Conservation (phyloP, 2,797 vertebrate species). For the Dendrocincla fuliginosa region DNA sequence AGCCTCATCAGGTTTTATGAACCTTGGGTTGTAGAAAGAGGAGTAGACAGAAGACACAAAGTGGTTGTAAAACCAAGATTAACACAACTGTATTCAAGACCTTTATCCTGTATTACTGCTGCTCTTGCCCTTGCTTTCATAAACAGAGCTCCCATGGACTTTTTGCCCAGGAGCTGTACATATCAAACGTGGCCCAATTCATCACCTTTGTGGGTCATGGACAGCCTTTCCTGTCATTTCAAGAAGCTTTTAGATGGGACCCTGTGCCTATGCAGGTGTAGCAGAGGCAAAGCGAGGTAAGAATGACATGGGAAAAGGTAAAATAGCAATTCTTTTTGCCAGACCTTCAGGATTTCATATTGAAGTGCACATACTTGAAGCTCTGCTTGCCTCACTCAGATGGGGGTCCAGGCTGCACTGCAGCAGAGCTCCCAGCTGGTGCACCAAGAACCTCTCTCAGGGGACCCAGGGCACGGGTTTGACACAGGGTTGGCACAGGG, state of each 20-base stretch:
- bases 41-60: not conserved
- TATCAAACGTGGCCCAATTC: not conserved
- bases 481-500: not conserved
- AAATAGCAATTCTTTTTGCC: not conserved
- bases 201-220: not conserved
- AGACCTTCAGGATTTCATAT: not conserved
- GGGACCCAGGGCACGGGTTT: not conserved
- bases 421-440: not conserved
- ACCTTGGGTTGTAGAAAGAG: not conserved
- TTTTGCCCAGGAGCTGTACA: not conserved
- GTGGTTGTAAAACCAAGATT: not conserved
- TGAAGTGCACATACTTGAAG: fast-evolving
- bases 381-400: not conserved
- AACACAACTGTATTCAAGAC: not conserved
- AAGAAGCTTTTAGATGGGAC: not conserved
- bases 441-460: fast-evolving
- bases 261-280: not conserved
- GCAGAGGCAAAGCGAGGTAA: not conserved
- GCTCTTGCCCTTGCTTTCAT: not conserved
- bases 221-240: not conserved
- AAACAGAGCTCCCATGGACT: not conserved
- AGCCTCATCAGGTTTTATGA: not conserved
- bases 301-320: not conserved
- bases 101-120: not conserved
- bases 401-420: not conserved